phyloP scores from a whole-genome alignment of 2,888 invertebrate genomes.

The Aporophyla lueneburgensis region DNA sequence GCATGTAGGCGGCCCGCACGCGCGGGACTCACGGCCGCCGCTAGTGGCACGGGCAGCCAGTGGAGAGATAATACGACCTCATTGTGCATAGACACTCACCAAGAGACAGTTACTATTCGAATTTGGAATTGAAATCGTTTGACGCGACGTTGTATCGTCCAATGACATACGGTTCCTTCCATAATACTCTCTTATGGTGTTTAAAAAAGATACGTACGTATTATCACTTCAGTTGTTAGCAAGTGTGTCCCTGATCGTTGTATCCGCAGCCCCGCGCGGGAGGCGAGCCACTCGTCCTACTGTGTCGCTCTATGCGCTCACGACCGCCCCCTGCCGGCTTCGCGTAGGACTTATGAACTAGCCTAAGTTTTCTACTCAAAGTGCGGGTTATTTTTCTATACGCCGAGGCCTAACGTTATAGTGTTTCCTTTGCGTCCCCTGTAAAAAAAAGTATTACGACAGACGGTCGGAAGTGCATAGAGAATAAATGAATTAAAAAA shows the following conservation, averaged over 20 bases:
- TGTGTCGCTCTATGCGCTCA: conserved; percentile 62
- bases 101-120: background rate
- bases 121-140: conserved; percentile 12
- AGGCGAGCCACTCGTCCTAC: conserved; percentile 10
- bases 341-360: conserved; percentile 68
- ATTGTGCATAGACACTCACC: conserved; percentile 13
- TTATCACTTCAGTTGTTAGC: conserved; percentile 20
- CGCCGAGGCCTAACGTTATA: conserved; percentile 73
- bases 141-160: conserved; percentile 37
- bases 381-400: conserved; percentile 63
- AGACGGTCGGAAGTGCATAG: conserved; percentile 76
- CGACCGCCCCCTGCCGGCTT: conserved; percentile 62
- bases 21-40: background rate
- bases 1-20: conserved; percentile 83
- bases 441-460: conserved; percentile 69
- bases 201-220: background rate
- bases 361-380: conserved; percentile 68
- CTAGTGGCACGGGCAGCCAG: background rate
- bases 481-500: conserved; percentile 67
- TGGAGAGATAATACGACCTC: conserved; percentile 2
- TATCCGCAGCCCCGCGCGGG: too few relatives aligned
- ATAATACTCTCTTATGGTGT: background rate
- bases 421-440: conserved; percentile 66
- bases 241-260: background rate
- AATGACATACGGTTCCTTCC: conserved; percentile 22